Base-by-base conservation (phyloP, 1,140 invertebrate genomes). In the Scaptomyza hsui region DNA sequence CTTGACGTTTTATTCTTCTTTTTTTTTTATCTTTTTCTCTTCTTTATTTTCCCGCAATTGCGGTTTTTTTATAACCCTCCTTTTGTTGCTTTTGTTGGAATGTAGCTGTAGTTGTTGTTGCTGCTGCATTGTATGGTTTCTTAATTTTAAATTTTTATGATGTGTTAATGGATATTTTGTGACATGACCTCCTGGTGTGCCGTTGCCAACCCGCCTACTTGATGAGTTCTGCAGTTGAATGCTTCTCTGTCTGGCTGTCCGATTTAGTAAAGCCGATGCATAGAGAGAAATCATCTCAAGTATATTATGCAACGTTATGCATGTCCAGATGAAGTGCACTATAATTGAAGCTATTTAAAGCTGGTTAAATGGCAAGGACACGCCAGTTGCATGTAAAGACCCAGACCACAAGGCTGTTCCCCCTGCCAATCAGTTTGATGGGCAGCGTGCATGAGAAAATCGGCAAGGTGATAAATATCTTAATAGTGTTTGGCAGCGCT, bases 111-210 rank as follows among this genome's bases (percentile, higher is more conserved):
- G 24, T 35, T 12, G n/a, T 42, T 6, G 42, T 18, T 48, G 49
- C 24, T 13, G 55, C 45, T 41, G 74, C 60, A 45, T 88, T 72
- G 78, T 82, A 88, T 88, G 82, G 82, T 88, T 88, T 88, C 82
- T 88, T 88, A 70, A 88, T 88, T 88, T 88, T 88, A 72, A 88
- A 88, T 88, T 86, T 88, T 88, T 88, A 88, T 88, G 82, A 88
- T 88, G 82, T 88, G 82, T 88, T 88, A 88, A 88, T 88, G 82
- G 82, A 88, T 88, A 88, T 88, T 88, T 75, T 72, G 78, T 88
- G 82, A 88, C 82, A 88, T 88, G 82, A 88, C 82, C 82, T 88
- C 82, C 82, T 82, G 81, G 78, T 67, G 78, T 69, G 82, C 60
- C 32, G 67, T 74, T 57, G 72, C 32, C 16, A 60, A 55, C 6